These are phyloP conservation scores for Clamator glandarius DNA, from an alignment of 2,797 vertebrate genomes.

Conservation along the genomic window DNA sequence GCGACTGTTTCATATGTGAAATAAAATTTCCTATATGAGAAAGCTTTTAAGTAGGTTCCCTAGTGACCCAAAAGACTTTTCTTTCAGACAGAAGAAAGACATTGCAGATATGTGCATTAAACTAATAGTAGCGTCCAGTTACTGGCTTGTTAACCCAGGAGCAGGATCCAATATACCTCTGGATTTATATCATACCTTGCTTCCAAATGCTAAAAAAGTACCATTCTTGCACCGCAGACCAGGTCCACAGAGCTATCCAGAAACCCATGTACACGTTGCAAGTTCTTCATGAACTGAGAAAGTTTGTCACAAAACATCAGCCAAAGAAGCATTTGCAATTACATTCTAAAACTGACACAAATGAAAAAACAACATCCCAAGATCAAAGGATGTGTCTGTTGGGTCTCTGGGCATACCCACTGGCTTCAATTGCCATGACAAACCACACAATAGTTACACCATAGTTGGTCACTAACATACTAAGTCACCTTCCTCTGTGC, in stretches of 20 bases:
- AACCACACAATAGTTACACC: not conserved
- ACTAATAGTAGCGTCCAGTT: not conserved
- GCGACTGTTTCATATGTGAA: not conserved
- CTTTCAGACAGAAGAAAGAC: not conserved
- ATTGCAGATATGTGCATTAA: not conserved
- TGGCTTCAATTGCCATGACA: not conserved
- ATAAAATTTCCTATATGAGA: not conserved
- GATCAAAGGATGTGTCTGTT: not conserved
- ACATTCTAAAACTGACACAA: not conserved
- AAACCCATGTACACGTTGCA: not conserved
- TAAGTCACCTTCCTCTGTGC: not conserved
- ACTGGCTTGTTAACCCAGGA: not conserved
- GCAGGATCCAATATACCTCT: not conserved
- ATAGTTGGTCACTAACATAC: fast-evolving
- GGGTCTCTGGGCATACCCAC: fast-evolving
- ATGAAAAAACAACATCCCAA: not conserved
- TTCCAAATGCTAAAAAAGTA: not conserved
- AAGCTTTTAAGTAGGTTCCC: not conserved
- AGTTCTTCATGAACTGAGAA: not conserved
- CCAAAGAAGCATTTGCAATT: not conserved
- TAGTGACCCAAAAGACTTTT: not conserved
- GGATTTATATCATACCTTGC: not conserved
- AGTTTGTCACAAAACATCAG: not conserved
- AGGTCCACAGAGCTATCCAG: not conserved
- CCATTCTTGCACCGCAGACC: not conserved